Base-by-base conservation (phyloP, 2,113 vertebrate genomes). In the Parotia lawesii region DNA sequence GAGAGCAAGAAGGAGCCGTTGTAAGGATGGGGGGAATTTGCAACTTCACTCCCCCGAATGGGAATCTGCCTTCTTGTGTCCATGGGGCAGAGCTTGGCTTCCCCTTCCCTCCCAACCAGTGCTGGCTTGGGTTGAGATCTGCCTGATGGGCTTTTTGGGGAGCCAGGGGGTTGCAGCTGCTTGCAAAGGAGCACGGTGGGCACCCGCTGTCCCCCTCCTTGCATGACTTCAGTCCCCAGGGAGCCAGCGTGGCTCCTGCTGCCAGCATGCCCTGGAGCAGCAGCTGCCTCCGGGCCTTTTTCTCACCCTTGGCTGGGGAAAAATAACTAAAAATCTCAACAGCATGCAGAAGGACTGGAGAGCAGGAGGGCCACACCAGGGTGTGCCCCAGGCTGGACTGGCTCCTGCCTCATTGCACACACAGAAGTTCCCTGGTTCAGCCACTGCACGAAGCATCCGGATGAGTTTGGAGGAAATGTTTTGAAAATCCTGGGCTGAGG, bases 1-100 rank as follows among this genome's bases (percentile, higher is more conserved):
- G 48, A 70, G 83, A 87, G 62, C 65, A 87, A 95, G 92, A 95
- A 85, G 64, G 79, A 94, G 73, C 62, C 28, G 15, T 61, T 89
- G 71, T 73, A 73, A 72, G 22, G 22, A 48, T 0, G 2, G 10
- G 25, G 6, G 4, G 29, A 15, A 48, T 67, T 51, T 91, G 73
- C 45, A 91, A 12, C 57, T 87, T 80, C 25, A 17, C 20, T 65
- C 27, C 13, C 40, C 38, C 3, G 3, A 48, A 78, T 15, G 29
- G 40, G 15, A 71, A 80, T 60, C n/a, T 89, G 45, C 38, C 60
- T 35, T 61, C n/a, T 40, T 4, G 9, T 4, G 6, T 45, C 17
- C 7, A 1, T 0, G 1, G 40, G 40, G 53, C 25, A 78, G 40
- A 83, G 42, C 35, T 60, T 4, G 5, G 66, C n/a, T 31, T 35